Base-by-base conservation (phyloP, 2,797 vertebrate genomes). In the Chaetodon trifasciatus region DNA sequence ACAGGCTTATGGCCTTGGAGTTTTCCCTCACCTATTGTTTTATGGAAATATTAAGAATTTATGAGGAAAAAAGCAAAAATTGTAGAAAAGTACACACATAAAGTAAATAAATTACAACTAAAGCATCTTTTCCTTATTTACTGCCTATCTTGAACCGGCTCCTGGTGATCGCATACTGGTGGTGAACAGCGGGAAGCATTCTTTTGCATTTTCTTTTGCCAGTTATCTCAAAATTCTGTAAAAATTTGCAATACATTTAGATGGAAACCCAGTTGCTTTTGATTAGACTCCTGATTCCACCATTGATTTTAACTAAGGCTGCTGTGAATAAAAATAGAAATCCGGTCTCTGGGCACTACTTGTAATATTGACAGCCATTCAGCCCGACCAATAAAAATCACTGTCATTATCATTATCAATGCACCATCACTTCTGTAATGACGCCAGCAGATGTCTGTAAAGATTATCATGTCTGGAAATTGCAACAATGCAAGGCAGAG, bases 381-480 rank as follows among this genome's bases (percentile, higher is more conserved):
- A 77, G 57, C 1, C 55, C 2, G 50, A 35, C 60, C 63, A 58
- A 56, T 65, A 76, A 70, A 76, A 61, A 79, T 58, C 61, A 0
- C 4, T 5, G 4, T 52, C 47, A 52, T 79, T 66, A 71, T 39
- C 42, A 70, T 58, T 58, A 75, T 68, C 62, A 70, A 49, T 6
- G 52, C 57, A 32, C 35, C 57, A 15, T 74, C 64, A 19, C 44
- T 42, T 75, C 67, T 57, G 64, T 35, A 37, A 74, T 62, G 55
- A 78, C 28, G 39, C 28, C 76, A 60, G 70, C 44, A 57, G 82
- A 83, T 40, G 42, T 61, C 79, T 52, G 49, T 68, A 65, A 47
- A 68, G 80, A 81, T 83, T 40, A 70, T 56, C 10, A 32, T 69
- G 74, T 79, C 74, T 74, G 57, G 35, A 82, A 76, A 78, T 1